Base-by-base conservation (phyloP, 1,140 invertebrate species). In the Lanistes nyassanus region DNA sequence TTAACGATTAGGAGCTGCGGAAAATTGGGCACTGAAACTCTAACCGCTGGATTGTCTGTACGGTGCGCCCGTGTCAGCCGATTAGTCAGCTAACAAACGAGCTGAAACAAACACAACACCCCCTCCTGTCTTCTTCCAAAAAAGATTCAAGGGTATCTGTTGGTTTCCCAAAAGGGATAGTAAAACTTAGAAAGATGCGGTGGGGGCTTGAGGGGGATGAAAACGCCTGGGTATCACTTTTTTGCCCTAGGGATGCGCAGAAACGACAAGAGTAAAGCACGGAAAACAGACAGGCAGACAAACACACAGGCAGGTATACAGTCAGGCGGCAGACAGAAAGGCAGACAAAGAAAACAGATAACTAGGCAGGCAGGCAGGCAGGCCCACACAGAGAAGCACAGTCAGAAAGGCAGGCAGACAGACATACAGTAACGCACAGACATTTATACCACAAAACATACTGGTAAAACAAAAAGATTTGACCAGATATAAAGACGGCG, bases 1-100 rank as follows among this genome's bases (percentile, higher is more conserved):
- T 77, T 77, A 74, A 77, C 64, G 76, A 77, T 73, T 74, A 72
- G 65, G 70, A 56, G 47, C 74, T 47, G 71, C 23, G 36, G 65
- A 77, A 77, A 77, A 74, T 77, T 77, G 60, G 76, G 39, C 42
- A 55, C 26, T 58, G 55, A 58, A 60, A 58, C 60, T 56, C 55
- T 42, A 72, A 72, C 53, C 56, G 56, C 55, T 55, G 3, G 70
- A 11, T 31, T n/a, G 56, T n/a, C 56, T 60, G 11, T 60, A 31
- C 29, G 56, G 9, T 23, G 23, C 23, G 11, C 9, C n/a, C 29
- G 13, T 26, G 56, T 60, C 56, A 60, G 56, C 23, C 29, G 29
- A 60, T 60, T n/a, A 60, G 56, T 23, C 55, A 56, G 55, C 21
- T 0, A 9, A 36, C 29, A 36, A 21, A 72, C 29, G 56, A 56